phyloP scores from a whole-genome alignment of 2,797 vertebrate species.

The Bucorvus abyssinicus region DNA sequence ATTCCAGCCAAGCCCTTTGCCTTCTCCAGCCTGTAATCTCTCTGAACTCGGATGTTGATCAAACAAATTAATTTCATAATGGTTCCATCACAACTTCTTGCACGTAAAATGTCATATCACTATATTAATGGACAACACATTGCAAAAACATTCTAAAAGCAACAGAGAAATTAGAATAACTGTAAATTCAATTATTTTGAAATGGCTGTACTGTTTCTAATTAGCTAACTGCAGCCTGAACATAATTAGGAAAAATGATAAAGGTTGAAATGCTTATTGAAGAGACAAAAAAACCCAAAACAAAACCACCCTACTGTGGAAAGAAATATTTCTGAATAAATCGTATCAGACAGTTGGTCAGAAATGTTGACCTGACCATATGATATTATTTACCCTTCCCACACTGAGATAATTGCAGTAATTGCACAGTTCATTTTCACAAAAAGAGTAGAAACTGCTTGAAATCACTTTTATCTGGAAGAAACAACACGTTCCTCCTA shows the following conservation, averaged over 20 bases:
- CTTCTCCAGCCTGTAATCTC: background rate
- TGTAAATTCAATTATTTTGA: constrained; percentile 11
- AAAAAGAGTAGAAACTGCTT: background rate
- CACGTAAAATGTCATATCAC: background rate
- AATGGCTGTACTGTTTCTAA: background rate
- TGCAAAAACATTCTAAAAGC: background rate
- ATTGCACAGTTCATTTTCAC: background rate
- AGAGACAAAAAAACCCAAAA: background rate
- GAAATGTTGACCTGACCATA: background rate
- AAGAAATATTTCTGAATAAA: background rate
- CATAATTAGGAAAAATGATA: background rate
- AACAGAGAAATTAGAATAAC: background rate
- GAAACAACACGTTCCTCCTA: background rate
- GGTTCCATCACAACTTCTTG: background rate
- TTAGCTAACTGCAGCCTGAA: constrained; percentile 8
- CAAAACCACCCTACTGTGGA: background rate
- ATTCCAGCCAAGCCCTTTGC: background rate
- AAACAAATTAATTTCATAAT: background rate
- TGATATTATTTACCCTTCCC: background rate
- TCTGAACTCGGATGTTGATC: background rate
- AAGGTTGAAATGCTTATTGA: background rate
- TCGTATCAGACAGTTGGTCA: background rate
- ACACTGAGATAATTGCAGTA: background rate
- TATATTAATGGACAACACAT: background rate
- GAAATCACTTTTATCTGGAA: background rate